Evolutionary conservation across 2,888 invertebrate species (phyloP), one percentile per base, ranked within the genome.

Genomic region (Amphimallon solstitiale): DNA sequence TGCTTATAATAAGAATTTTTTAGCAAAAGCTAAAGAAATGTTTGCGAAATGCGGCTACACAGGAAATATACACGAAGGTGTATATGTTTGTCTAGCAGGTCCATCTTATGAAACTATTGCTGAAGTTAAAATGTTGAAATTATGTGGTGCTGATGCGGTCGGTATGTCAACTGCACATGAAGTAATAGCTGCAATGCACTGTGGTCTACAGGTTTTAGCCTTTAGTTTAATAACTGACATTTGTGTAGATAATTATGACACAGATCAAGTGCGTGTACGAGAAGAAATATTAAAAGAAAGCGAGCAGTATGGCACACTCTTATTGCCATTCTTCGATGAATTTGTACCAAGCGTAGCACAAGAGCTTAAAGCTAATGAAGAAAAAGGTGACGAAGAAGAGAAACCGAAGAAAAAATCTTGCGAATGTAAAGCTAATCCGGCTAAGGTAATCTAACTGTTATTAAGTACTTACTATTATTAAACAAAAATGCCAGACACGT

Each of bases 61-160:
- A 46, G 61, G 61, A 1, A 2, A 38, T 1, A 81, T 94, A 0
- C 89, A 88, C 59, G 92, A 94, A 77, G 98, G 97, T 0, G 94
- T 97, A 3, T 98, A 97, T 83, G 90, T 92, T 0, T 94, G 95
- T 81, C 85, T 95, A 10, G 94, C 93, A 1, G 97, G 97, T 0
- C 97, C 97, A 0, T 92, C 91, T 80, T 98, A 90, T 79, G 97
- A 98, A 81, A 96, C 97, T 0, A 92, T 95, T 0, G 94, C 97
- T 0, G 97, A 98, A 81, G 84, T 94, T 48, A 87, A 85, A 71
- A 90, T 93, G 84, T 84, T 96, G 60, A 87, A 88, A 73, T 86
- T 88, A 79, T 84, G 94, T 48, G 93, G 93, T 19, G 90, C 91
- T 6, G 93, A 93, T 76, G 91, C 92, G 6, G 92, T 93, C 2